These are phyloP conservation scores for Trochalopteron elliotii DNA, from an alignment of 2,113 vertebrate species.

Conservation along the genomic window DNA sequence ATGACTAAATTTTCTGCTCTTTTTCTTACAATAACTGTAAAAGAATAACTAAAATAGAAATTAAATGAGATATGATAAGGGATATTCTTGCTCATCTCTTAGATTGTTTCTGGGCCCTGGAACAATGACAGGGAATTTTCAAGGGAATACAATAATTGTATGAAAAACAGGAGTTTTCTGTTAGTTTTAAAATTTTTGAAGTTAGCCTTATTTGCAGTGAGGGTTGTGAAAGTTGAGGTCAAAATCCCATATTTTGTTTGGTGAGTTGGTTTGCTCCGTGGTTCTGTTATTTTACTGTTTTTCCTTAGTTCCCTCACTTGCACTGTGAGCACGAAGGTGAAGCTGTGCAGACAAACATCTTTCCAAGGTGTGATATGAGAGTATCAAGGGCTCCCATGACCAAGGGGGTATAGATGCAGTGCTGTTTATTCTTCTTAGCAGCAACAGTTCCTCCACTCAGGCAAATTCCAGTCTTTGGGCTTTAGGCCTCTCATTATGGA, in stretches of 20 bases:
- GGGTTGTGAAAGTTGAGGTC: neutral
- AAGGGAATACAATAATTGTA: neutral
- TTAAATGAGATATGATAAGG: neutral
- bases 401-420: neutral
- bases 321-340: neutral
- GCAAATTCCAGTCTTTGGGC: neutral
- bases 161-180: neutral
- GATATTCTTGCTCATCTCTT: neutral
- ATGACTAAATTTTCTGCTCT: neutral
- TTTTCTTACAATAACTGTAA: neutral
- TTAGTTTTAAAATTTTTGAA: neutral
- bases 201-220: neutral
- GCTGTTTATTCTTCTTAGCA: neutral
- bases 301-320: neutral
- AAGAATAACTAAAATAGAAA: neutral
- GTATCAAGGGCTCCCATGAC: no score
- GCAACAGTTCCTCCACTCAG: neutral
- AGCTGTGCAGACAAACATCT: neutral
- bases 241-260: neutral
- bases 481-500: neutral
- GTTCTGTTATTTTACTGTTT: neutral
- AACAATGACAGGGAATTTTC: neutral
- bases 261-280: neutral
- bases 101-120: neutral
- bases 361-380: neutral